Conservation (phyloP, 2,888 invertebrate genomes). For the Scaptomyza reducta region DNA sequence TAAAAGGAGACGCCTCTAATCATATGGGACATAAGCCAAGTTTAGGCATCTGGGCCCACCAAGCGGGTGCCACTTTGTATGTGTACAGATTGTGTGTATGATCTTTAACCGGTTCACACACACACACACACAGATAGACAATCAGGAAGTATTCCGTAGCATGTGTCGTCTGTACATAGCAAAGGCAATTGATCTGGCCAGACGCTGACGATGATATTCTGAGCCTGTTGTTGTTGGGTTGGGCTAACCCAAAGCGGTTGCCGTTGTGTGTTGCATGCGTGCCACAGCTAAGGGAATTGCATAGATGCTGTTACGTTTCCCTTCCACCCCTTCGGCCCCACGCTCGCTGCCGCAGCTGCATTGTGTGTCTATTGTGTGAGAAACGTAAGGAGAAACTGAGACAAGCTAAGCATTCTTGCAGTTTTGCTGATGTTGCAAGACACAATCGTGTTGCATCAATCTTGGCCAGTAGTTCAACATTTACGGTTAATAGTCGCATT, state of each 20-base stretch:
- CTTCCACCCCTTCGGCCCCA: conserved; percentile 10
- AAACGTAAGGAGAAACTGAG: conserved; percentile 2
- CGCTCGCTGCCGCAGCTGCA: conserved; percentile 34
- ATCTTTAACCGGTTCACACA: conserved; percentile 29
- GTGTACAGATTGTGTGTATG: neutral
- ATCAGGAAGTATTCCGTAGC: conserved; percentile 76
- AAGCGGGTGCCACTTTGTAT: conserved; percentile 13
- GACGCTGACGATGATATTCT: conserved; percentile 25
- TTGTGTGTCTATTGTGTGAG: conserved; percentile 44
- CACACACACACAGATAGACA: conserved; percentile 33
- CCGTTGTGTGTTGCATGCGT: conserved; percentile 45
- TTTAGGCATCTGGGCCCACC: conserved; percentile 7
- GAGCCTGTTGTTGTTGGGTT: conserved; percentile 1
- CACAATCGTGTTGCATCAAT: conserved; percentile 65
- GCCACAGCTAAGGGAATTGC: conserved; percentile 54
- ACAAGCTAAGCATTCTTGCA: neutral
- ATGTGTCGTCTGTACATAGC: conserved; percentile 57
- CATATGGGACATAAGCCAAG: conserved; percentile 12
- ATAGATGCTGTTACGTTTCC: conserved; percentile 18
- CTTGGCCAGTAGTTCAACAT: conserved; percentile 75
- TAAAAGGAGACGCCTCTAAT: conserved; percentile 1
- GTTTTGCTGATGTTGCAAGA: conserved; percentile 68
- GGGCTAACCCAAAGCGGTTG: conserved; percentile 30
- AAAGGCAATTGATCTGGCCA: conserved; percentile 61
- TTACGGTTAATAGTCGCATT: conserved; percentile 67